Evolutionary conservation across 2,113 vertebrate genomes (phyloP).

Genomic region (Pluvianellus socialis): DNA sequence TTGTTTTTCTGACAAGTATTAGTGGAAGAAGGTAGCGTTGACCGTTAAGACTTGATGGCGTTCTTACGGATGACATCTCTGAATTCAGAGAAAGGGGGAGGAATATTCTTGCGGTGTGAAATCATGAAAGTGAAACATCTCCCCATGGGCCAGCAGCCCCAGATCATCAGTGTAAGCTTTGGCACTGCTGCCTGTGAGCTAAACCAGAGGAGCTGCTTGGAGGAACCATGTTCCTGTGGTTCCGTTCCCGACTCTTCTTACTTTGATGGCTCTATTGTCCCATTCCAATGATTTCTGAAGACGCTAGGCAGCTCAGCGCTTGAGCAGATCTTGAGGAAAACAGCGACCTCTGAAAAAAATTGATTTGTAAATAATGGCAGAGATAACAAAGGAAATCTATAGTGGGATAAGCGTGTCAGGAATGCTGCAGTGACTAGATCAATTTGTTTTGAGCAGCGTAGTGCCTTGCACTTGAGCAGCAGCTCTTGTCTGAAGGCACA

Average conservation of each 20-base stretch:
- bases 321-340: neutral
- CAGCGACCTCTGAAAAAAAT: neutral
- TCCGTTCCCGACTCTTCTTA: neutral
- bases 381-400: neutral
- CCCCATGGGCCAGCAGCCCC: neutral
- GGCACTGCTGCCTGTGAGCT: neutral
- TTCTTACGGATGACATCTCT: neutral
- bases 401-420: neutral
- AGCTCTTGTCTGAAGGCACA: neutral
- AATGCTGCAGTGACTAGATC: neutral
- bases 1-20: neutral
- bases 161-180: neutral
- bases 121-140: neutral
- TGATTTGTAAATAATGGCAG: neutral
- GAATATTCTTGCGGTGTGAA: neutral
- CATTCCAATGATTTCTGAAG: neutral
- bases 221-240: neutral
- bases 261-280: neutral
- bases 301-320: neutral
- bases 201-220: neutral
- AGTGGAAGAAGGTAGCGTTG: neutral
- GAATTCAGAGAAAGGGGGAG: neutral
- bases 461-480: neutral
- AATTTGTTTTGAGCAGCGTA: neutral
- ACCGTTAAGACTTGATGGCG: neutral